phyloP scores from a whole-genome alignment of 2,888 invertebrate species.

The Villa cingulata region DNA sequence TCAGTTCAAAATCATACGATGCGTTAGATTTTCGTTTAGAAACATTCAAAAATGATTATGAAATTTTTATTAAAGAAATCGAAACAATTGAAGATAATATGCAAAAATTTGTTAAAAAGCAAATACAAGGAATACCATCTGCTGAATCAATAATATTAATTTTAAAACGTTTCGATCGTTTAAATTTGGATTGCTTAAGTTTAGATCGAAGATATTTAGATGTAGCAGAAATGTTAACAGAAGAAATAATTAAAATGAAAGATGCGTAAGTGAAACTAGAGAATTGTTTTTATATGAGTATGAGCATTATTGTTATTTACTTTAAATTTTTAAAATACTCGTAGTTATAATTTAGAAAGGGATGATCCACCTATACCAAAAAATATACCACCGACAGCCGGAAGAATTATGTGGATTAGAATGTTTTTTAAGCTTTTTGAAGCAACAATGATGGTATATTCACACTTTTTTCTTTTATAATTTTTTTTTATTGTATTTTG shows the following conservation, averaged over 20 bases:
- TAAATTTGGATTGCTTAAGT: conserved; percentile 56
- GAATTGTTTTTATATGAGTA: background rate
- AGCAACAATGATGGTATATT: conserved; percentile 53
- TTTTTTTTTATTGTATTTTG: conserved; percentile 13
- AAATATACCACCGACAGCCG: conserved; percentile 67
- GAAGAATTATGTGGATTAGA: conserved; percentile 71
- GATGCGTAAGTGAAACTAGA: conserved; percentile 45
- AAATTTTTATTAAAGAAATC: conserved; percentile 52
- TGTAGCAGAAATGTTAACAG: conserved; percentile 49
- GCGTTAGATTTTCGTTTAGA: conserved; percentile 63
- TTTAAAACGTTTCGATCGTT: conserved; percentile 51
- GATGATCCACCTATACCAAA: conserved; percentile 58
- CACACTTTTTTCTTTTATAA: no score
- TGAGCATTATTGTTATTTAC: background rate
- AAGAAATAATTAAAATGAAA: conserved; percentile 54
- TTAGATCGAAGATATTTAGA: conserved; percentile 63
- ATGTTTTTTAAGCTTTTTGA: conserved; percentile 61
- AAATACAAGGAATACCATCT: conserved; percentile 33
- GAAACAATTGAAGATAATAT: conserved; percentile 57
- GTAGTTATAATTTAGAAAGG: conserved; percentile 60
- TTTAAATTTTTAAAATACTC: background rate
- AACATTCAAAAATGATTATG: conserved; percentile 65
- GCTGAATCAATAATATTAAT: conserved; percentile 41
- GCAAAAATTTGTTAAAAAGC: conserved; percentile 53
- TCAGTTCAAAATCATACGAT: conserved; percentile 62